These are phyloP conservation scores for Glaucomys volans DNA, from an alignment of 2,113 vertebrate species.

Conservation along the genomic window DNA sequence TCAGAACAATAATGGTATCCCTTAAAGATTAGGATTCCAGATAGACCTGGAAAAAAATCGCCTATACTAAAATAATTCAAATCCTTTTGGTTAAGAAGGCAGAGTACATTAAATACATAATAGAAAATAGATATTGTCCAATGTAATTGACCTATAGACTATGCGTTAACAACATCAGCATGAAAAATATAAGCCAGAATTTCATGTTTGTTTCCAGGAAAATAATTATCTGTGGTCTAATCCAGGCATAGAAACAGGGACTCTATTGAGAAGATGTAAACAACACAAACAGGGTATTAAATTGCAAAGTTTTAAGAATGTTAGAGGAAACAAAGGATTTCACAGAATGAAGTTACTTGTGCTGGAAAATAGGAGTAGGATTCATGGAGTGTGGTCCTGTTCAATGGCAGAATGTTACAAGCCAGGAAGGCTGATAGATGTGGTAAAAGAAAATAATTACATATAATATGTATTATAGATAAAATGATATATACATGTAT, in stretches of 20 bases:
- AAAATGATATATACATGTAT: no score
- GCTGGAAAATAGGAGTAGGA: neutral
- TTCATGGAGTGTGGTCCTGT: rapidly evolving
- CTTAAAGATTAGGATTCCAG: neutral
- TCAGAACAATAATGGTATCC: neutral
- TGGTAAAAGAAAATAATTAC: neutral
- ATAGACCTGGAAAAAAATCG: neutral
- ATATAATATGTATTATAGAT: no score
- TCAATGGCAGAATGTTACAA: neutral
- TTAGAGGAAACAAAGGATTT: neutral
- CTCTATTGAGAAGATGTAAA: neutral
- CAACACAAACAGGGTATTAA: neutral
- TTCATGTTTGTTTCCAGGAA: neutral
- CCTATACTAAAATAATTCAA: constrained; percentile 30
- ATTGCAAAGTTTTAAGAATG: neutral
- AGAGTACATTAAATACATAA: neutral
- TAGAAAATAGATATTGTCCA: neutral
- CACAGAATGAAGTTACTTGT: neutral
- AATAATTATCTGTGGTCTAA: neutral
- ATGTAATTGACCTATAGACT: neutral
- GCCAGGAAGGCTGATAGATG: neutral
- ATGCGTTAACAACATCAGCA: neutral
- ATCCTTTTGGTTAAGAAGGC: neutral
- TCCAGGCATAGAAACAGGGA: neutral
- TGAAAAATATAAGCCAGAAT: neutral